These are phyloP conservation scores for Clitarchus hookeri DNA, from an alignment of 2,888 invertebrate genomes.

Conservation along the genomic window DNA sequence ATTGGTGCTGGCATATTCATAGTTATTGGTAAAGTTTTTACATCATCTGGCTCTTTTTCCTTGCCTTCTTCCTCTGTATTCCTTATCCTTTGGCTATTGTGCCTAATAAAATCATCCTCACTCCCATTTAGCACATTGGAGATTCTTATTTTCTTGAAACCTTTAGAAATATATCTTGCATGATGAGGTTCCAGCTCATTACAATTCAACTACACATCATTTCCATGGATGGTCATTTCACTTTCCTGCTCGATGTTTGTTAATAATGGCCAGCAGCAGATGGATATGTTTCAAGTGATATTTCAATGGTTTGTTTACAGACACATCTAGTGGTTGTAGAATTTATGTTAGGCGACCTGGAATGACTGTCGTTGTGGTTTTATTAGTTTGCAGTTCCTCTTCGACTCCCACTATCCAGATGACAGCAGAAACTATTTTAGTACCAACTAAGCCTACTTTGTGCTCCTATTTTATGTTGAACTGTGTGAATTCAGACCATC, in stretches of 20 bases:
- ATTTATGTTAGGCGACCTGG: background rate
- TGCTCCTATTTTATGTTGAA: background rate
- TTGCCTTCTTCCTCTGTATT: no score
- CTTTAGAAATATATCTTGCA: background rate
- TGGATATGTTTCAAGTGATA: background rate
- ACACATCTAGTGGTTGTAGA: background rate
- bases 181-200: background rate
- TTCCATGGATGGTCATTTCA: background rate
- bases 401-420: background rate
- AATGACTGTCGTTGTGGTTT: background rate
- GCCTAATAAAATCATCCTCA: background rate
- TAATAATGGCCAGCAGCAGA: background rate
- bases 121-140: background rate
- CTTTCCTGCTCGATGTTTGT: background rate
- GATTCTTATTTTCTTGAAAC: background rate
- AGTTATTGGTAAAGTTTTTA: no score
- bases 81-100: no score
- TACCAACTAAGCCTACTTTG: background rate
- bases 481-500: background rate
- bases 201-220: background rate
- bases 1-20: no score
- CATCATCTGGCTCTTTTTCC: no score
- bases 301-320: background rate
- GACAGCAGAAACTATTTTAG: background rate
- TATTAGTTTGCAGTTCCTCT: no score